Evolutionary conservation across 2,888 invertebrate species (phyloP).

Genomic region (Agonopterix alstromeriana): DNA sequence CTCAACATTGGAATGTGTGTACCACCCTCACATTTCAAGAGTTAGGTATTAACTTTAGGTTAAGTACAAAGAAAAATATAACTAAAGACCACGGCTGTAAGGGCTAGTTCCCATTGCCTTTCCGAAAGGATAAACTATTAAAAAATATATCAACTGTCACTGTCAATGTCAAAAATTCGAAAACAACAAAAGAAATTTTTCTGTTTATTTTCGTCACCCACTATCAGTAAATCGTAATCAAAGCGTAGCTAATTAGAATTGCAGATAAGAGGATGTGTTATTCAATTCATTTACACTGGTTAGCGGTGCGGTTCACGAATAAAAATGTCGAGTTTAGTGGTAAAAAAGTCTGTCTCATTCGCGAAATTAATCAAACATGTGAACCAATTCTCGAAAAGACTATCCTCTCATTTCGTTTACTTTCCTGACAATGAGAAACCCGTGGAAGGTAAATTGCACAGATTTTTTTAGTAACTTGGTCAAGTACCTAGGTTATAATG

Average conservation of each 20-base stretch:
- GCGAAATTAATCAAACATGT: constrained; percentile 47
- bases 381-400: constrained; percentile 41
- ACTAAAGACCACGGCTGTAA: background rate
- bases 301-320: constrained; percentile 9
- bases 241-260: constrained; percentile 56
- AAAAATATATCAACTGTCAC: background rate
- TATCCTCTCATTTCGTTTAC: constrained; percentile 79
- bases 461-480: background rate
- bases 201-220: constrained; percentile 3
- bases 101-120: background rate
- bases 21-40: no score
- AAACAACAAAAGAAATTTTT: background rate
- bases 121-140: no score
- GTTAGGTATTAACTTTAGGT: no score
- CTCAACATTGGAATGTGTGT: no score
- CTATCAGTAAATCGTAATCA: constrained; percentile 29
- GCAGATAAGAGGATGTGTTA: constrained; percentile 59
- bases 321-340: constrained; percentile 47
- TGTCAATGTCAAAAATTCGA: background rate
- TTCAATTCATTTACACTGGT: constrained; percentile 33
- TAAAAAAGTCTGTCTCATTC: constrained; percentile 36
- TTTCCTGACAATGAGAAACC: constrained; percentile 73
- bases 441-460: constrained; percentile 54
- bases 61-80: no score
- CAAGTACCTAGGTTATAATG: no score